These are phyloP conservation scores for Eueides isabella DNA, from an alignment of 1,140 invertebrate species.

Conservation along the genomic window DNA sequence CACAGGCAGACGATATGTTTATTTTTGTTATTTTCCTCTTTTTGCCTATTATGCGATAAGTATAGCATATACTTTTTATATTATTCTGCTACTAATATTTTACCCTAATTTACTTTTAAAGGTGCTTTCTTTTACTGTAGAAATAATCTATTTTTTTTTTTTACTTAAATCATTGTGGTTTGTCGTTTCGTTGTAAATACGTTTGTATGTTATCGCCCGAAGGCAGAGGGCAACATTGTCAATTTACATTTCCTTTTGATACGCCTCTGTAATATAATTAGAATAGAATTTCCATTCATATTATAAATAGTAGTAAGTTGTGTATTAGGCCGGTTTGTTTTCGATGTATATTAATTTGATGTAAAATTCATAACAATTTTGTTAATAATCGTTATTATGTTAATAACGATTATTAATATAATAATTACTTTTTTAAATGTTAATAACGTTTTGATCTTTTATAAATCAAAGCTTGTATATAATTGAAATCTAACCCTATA, in stretches of 20 bases:
- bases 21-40: neutral
- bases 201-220: conserved; percentile 2
- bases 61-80: neutral
- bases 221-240: neutral
- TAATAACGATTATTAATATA: no score
- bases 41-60: neutral
- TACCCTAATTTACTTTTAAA: no score
- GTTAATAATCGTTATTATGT: no score
- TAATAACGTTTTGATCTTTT: neutral
- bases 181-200: neutral
- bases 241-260: conserved; percentile 1
- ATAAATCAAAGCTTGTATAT: neutral
- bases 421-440: no score
- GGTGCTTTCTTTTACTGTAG: no score
- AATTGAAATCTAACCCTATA: neutral
- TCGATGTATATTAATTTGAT: neutral
- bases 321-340: neutral
- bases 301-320: neutral
- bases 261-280: neutral
- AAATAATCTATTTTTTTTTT: no score
- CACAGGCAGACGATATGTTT: neutral
- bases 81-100: no score
- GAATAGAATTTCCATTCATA: neutral
- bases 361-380: no score
- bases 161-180: neutral